Base-by-base conservation (phyloP, 2,888 invertebrate species). In the Microctonus brassicae region DNA sequence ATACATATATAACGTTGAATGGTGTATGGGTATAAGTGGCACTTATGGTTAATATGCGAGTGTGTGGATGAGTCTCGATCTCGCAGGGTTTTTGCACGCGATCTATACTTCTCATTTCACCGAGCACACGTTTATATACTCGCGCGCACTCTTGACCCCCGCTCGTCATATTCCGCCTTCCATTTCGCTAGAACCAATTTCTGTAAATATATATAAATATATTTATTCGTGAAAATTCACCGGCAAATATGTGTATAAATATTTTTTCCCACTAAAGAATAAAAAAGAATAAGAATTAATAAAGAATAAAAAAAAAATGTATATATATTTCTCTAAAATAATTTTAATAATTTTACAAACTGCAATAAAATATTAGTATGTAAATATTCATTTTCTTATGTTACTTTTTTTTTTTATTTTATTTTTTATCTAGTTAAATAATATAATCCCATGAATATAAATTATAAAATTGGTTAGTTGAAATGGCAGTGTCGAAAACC, bases 41-140 rank as follows among this genome's bases (percentile, higher is more conserved):
- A 82, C 81, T 82, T 82, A 79, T 77, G 78, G 79, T 82, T 81
- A 79, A 83, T 83, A 82, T 80, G 79, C 75, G 83, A 82, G 80
- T 80, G 80, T 47, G 47, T 80, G 80, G 82, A 83, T 82, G 82
- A 82, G 79, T 79, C 77, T n/a, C n/a, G n/a, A n/a, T 78, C 79
- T 47, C 47, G 47, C 47, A 17, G 79, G 78, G 81, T n/a, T 75
- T 77, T 80, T 79, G 82, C 83, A 83, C 83, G 83, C 83, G 81
- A 83, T 82, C 81, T 75, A 33, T 64, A 64, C 64, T 58, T 70
- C 57, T 64, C 58, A 60, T 42, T 36, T 57, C 58, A 77, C 74
- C 17, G 47, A 17, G 75, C 77, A 29, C 60, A 17, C 42, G 17
- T 26, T 39, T 57, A 24, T 66, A 17, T 60, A 73, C 73, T 79